Percentiles rank a stretch among this genome's conserved stretches.
phyloP scores from a whole-genome alignment of 2,797 vertebrate species.

The Sebastes oblongus region DNA sequence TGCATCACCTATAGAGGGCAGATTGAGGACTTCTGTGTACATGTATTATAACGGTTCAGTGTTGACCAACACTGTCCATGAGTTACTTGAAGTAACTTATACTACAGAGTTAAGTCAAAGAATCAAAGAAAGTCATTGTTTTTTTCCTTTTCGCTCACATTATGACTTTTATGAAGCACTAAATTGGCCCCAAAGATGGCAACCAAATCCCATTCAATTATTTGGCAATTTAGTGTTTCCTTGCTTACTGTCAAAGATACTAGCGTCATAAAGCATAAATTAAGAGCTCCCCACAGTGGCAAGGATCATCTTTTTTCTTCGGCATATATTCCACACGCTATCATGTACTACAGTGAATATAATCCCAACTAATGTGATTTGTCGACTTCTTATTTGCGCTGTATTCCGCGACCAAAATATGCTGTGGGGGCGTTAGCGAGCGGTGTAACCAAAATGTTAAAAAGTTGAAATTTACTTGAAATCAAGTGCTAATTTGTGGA shows the following conservation, averaged over 20 bases:
- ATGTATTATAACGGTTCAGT: constrained; percentile 44
- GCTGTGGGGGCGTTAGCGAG: background rate
- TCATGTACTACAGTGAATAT: rapidly evolving
- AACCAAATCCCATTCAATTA: background rate
- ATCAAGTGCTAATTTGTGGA: rapidly evolving
- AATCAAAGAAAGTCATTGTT: background rate
- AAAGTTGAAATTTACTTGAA: constrained; percentile 32
- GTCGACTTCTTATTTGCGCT: background rate
- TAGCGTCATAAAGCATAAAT: rapidly evolving
- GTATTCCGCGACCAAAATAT: background rate
- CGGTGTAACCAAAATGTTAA: background rate
- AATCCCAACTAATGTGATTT: background rate
- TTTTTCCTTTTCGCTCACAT: background rate
- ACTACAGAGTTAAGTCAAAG: background rate
- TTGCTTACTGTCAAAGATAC: background rate
- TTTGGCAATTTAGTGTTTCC: background rate
- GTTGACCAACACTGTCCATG: background rate
- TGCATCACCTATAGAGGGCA: constrained; percentile 57
- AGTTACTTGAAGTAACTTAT: background rate
- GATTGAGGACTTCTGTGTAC: background rate
- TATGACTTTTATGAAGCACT: background rate
- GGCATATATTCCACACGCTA: background rate
- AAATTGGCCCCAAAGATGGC: background rate
- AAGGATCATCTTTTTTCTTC: background rate
- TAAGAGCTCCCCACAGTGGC: rapidly evolving